These are phyloP conservation scores for Amazona finschi DNA, from an alignment of 2,797 vertebrate genomes.

Conservation along the genomic window DNA sequence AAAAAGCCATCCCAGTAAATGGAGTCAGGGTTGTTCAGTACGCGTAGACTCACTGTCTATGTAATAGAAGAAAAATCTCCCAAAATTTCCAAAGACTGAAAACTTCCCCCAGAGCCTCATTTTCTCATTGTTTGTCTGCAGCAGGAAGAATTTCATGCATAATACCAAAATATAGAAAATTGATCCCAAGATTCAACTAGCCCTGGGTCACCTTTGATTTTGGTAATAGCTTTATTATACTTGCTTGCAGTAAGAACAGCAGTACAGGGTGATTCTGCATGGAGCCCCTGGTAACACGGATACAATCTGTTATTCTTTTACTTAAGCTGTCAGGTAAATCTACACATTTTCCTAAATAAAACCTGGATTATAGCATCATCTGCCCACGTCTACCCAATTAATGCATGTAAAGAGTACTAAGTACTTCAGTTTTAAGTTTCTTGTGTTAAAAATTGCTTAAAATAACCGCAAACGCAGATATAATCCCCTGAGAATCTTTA, in stretches of 20 bases:
- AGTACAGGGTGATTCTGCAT: not conserved
- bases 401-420: not conserved
- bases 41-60: fast-evolving
- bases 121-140: not conserved
- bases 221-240: not conserved
- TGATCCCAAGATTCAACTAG: not conserved
- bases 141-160: fast-evolving
- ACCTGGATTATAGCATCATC: not conserved
- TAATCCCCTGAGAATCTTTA: not conserved
- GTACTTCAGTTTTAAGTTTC: not conserved
- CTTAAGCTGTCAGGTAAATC: not conserved
- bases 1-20: not conserved
- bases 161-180: fast-evolving
- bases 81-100: not conserved
- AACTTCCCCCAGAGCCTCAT: not conserved
- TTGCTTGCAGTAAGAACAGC: not conserved
- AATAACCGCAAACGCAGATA: fast-evolving
- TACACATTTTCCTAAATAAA: not conserved
- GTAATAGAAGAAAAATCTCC: not conserved
- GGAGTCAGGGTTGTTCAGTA: not conserved
- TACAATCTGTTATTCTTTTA: not conserved
- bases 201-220: not conserved
- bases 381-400: not conserved
- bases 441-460: not conserved
- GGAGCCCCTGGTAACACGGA: not conserved